Evolutionary conservation across 35 echinoderm and acorn worm species (phyloP), one percentile per base, ranked within the genome.

Genomic region (Diadema setosum): DNA sequence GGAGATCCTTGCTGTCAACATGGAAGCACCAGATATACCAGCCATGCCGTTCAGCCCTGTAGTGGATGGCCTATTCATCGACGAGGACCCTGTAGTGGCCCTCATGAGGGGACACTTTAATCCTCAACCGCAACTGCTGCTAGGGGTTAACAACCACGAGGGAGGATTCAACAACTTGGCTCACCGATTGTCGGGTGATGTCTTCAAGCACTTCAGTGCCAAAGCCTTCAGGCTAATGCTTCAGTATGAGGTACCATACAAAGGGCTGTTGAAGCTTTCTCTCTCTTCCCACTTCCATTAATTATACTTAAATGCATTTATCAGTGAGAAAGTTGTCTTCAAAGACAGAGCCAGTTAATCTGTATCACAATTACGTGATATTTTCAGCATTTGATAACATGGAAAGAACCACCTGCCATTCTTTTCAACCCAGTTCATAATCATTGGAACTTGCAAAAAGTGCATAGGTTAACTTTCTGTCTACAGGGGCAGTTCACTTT

Each of bases 121-220:
- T 31, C 40, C 69, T 0, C 91, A 64, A 39, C 82, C 82, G 36
- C 86, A 99, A 45, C 36, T 99, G 12, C 60, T 99, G 61, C 50
- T 94, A 27, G 96, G 96, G 5, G 84, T 94, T n/a, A 99, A 94
- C 70, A 92, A 88, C 40, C 73, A 94, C 57, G 96, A 94, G 30
- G 89, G 93, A 18, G 89, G 89, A 75, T 87, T 70, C 60, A 50
- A 39, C 23, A 39, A 91, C 7, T 46, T 97, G 7, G 61, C 70
- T 39, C 75, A 61, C 15, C 65, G 91, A 32, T 64, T 76, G 16
- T 16, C 84, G 29, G 39, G 52, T 17, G 87, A 76, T 20, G 5
- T 97, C 30, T 44, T 88, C 2, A 24, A 76, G 4, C 33, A 84
- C 39, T 93, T 97, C 43, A 33, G 12, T 70, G 83, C 69, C 14